Evolutionary conservation across 2,113 vertebrate genomes (phyloP).

Genomic region (Vidua chalybeata): DNA sequence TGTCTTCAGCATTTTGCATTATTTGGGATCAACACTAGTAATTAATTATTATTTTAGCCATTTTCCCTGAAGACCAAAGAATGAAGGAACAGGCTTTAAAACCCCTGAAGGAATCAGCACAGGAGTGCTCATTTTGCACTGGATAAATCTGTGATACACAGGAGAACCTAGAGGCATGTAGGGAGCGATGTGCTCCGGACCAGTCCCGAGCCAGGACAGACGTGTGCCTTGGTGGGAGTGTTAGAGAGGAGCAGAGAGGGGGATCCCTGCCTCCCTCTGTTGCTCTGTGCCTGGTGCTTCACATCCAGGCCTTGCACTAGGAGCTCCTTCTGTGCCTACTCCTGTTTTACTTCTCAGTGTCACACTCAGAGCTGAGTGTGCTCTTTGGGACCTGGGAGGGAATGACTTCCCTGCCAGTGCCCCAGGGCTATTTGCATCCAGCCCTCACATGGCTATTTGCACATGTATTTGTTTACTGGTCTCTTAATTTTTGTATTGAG

Average conservation of each 20-base stretch:
- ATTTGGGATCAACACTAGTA: not conserved
- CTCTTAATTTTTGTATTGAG: not conserved
- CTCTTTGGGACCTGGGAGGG: not conserved
- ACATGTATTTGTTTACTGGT: constrained; percentile 22
- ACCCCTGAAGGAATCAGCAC: not conserved
- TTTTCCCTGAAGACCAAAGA: not conserved
- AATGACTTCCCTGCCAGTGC: not conserved
- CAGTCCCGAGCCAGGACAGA: not conserved
- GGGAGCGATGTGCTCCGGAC: not conserved
- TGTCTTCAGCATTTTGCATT: not conserved
- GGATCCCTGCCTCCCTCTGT: not conserved
- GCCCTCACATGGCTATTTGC: constrained; percentile 7
- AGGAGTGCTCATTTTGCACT: not conserved
- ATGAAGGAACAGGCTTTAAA: not conserved
- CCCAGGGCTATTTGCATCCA: not conserved
- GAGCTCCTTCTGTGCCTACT: not conserved
- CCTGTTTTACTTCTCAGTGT: constrained; percentile 19
- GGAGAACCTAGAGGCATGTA: not conserved
- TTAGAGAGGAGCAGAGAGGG: not conserved
- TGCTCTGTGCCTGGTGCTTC: not conserved
- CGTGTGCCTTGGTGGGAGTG: fast-evolving
- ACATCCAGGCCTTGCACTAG: not conserved
- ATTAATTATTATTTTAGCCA: not conserved
- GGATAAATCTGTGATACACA: not conserved
- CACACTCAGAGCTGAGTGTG: not conserved